Base-by-base conservation (phyloP, 2,113 vertebrate genomes). In the Hyaena hyaena region DNA sequence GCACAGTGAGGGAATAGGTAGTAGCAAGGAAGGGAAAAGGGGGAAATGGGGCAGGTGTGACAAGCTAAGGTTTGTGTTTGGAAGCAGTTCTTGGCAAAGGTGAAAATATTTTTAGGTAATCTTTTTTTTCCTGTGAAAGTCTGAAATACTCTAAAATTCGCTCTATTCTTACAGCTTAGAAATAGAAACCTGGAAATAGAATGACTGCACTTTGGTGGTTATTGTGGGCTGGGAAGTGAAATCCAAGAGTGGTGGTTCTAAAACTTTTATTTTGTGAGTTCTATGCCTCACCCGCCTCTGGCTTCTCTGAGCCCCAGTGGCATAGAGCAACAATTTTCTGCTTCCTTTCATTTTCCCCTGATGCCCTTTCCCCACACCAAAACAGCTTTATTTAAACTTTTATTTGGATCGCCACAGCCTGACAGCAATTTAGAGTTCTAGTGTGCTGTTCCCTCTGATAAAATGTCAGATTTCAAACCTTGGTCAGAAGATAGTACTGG, bases 1-100 rank as follows among this genome's bases (percentile, higher is more conserved):
- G 95, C 73, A 15, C 92, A 84, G 61, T 69, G 66, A 96, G 80
- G 96, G 82, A 88, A 94, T 73, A 93, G 96, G 80, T 85, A 96
- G 88, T 73, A 92, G 76, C n/a, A 43, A 95, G 83, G 82, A 97
- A 91, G 65, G 69, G 28, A 66, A 96, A 96, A 89, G 84, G 92
- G 96, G 92, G 92, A 84, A 95, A 87, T 93, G 65, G 96, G 90
- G 84, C 97, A 98, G 96, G 96, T 96, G 93, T 81, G 97, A 97
- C 95, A 95, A 98, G 91, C 90, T 68, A 82, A 95, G 81, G 90
- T 96, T 97, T 97, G 79, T 97, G 96, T 97, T 97, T 97, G 90
- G 97, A 98, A 98, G 97, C 90, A 96, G 90, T 95, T 98, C 95
- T 98, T 98, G 97, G 98, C 96, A 97, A 97, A 98, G 98, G 96